Evolutionary conservation across 92 coral and sea anemone species (phyloP), one percentile per base, ranked within the genome.

Genomic region (Montipora capitata): DNA sequence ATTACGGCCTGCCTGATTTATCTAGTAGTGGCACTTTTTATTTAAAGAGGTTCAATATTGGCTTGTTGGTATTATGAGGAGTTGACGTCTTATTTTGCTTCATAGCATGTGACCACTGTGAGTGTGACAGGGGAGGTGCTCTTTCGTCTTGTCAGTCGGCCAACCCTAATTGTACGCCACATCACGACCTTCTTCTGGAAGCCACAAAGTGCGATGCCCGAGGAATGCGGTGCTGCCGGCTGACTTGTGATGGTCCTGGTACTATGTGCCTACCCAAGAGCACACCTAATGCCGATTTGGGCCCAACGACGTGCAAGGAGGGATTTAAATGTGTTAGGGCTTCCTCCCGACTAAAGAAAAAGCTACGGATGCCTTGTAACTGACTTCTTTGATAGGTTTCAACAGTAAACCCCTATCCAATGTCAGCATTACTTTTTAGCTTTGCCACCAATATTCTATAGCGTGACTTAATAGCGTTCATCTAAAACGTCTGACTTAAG

Each of bases 161-260:
- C 3, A 54, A 63, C 10, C 86, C 86, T 70, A 66, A 39, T 4
- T 84, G 88, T 65, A 84, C 58, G 49, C 81, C 81, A 8, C 73
- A 84, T 35, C 88, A 84, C n/a, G 88, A 84, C 20, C 80, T 73
- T 9, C 63, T 84, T 4, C 6, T 14, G 8, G 80, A 45, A 27
- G 72, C 5, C 3, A 84, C 88, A 45, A 84, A 13, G 8, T 84
- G 88, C 18, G 81, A 84, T n/a, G 64, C 72, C 10, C 61, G 73
- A 40, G 88, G 88, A 8, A 4, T 73, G 81, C 74, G 74, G 41
- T 84, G 88, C 66, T 84, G 88, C 40, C 44, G 88, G 63, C 45
- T 74, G 80, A 84, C 88, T 4, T 84, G 88, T 10, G 88, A 73
- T 45, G 88, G 88, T 0, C 88, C 88, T 27, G 81, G 80, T 27